Evolutionary conservation across 2,888 invertebrate species (phyloP).

Genomic region (Macrophya alboannulata): DNA sequence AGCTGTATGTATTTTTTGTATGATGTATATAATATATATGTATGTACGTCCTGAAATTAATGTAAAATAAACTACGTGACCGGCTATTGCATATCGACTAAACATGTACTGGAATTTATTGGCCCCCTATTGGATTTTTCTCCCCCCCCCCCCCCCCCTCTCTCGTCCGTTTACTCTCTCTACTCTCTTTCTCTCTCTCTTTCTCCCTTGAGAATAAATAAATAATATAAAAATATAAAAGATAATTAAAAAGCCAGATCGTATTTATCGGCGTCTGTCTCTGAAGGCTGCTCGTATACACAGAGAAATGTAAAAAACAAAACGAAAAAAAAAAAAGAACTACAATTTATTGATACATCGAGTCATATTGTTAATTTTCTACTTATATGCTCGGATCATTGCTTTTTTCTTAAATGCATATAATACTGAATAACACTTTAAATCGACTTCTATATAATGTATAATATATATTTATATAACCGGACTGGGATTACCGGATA

Average conservation of each 20-base stretch:
- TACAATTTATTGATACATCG: not conserved
- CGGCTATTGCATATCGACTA: constrained; percentile 1
- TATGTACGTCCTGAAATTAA: not conserved
- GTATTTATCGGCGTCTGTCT: not conserved
- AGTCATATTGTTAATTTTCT: not conserved
- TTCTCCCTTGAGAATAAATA: not conserved
- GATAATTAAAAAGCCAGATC: constrained; percentile 19
- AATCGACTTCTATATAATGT: too few species aligned
- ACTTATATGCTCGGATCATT: not conserved
- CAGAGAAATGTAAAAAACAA: not conserved
- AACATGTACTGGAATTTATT: not conserved
- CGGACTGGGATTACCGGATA: too few species aligned
- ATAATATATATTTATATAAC: too few species aligned
- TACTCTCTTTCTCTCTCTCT: not conserved
- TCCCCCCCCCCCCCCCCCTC: not conserved
- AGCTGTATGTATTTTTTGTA: too few species aligned
- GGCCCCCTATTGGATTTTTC: not conserved
- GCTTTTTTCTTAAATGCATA: too few species aligned
- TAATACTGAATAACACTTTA: too few species aligned
- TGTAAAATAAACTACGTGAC: not conserved
- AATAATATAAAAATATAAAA: not conserved
- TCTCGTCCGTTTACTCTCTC: too few species aligned
- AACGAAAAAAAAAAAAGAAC: not conserved
- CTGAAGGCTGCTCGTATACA: too few species aligned
- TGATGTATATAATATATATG: too few species aligned